Evolutionary conservation across 2,113 vertebrate genomes (phyloP), one percentile per base, ranked within the genome.

Genomic region (Oriolus oriolus): DNA sequence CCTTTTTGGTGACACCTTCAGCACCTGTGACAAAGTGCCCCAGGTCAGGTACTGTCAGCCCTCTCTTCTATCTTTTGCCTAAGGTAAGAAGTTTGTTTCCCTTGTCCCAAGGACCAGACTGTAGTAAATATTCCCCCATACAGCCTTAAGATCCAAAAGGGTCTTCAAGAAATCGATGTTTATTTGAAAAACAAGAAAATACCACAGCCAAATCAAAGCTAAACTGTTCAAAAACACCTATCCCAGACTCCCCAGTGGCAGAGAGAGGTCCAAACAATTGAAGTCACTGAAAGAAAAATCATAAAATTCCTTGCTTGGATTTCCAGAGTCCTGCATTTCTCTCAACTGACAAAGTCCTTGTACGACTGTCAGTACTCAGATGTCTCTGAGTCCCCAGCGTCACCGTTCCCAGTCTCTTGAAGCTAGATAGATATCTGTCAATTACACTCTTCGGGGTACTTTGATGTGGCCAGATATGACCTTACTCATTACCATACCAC

Each of bases 371-470:
- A 89, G 88, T 26, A 86, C 70, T 92, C 5, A 3, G 87, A 73
- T 86, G 57, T 56, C 85, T 92, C 91, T 3, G 59, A 95, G 87
- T 96, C 78, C 93, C 86, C 9, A 9, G 86, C 24, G 93, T 90
- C 90, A 94, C 91, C 52, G 47, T 7, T n/a, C 91, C 93, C 8
- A 0, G 61, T 59, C 75, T 95, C 95, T 94, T 92, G 94, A 95
- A 96, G 91, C 71, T 77, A 64, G 91, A 94, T 95, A 75, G 95
- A 97, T 96, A 88, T 64, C 95, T 97, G 96, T 95, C 95, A 97
- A 93, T 97, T 96, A 97, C 86, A 79, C 57, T 77, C 64, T 86
- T 82, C 86, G 93, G 81, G 80, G 45, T 93, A 92, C 96, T 96
- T 96, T 97, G 86, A 96, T 94, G 86, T 90, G 92, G 88, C 79